Conservation (phyloP, 2,797 vertebrate species). For the Periparus ater region DNA sequence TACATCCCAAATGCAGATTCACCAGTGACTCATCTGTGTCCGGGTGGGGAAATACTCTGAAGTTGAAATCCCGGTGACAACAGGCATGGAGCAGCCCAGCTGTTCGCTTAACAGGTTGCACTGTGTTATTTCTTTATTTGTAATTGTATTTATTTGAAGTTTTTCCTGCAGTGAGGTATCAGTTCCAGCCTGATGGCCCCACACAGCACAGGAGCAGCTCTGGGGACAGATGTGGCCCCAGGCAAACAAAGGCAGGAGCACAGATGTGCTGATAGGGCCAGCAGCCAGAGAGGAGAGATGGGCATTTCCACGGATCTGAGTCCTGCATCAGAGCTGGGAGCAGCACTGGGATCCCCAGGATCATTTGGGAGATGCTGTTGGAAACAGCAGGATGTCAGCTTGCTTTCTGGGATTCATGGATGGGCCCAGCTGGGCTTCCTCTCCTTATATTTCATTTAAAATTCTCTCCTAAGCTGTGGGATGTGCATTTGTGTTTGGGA, state of each 20-base stretch:
- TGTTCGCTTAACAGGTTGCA: background rate
- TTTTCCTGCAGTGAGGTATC: background rate
- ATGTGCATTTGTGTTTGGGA: fast-evolving
- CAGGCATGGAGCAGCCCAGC: background rate
- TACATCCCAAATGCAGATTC: background rate
- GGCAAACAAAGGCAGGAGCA: background rate
- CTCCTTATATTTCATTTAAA: background rate
- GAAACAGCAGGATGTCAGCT: fast-evolving
- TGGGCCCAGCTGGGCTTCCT: background rate
- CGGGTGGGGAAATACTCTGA: background rate
- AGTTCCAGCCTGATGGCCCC: background rate
- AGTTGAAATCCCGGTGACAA: background rate
- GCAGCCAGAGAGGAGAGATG: background rate
- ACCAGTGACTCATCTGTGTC: background rate
- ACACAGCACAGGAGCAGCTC: background rate
- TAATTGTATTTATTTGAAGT: background rate
- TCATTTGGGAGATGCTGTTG: background rate
- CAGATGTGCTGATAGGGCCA: background rate
- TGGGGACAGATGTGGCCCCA: background rate
- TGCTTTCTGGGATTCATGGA: background rate
- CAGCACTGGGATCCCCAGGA: background rate
- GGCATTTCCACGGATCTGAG: background rate
- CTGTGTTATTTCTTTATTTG: background rate
- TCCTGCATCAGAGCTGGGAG: background rate
- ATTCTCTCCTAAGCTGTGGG: background rate